These are phyloP conservation scores for Thecocarcelia acutangulata DNA, from an alignment of 2,888 invertebrate species.

Conservation along the genomic window DNA sequence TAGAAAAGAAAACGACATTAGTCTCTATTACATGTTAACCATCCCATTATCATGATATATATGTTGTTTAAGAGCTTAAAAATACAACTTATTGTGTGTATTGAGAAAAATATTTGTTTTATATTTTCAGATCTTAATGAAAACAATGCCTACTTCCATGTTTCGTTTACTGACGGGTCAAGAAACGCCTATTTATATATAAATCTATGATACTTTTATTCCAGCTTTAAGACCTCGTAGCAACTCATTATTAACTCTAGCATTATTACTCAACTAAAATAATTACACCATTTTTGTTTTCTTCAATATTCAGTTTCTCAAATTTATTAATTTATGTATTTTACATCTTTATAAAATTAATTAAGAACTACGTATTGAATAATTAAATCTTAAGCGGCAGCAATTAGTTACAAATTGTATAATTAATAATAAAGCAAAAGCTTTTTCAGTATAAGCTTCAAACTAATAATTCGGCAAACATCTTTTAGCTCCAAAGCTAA, in stretches of 20 bases:
- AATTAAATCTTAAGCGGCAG: constrained; percentile 63
- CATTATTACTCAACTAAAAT: constrained; percentile 40
- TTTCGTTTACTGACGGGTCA: constrained; percentile 99
- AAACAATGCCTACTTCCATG: constrained; percentile 99
- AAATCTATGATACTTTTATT: constrained; percentile 55
- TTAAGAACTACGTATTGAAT: constrained; percentile 14
- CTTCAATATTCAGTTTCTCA: constrained; percentile 17
- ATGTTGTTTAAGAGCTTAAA: too few relatives aligned
- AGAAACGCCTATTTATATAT: constrained; percentile 97
- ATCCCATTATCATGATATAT: too few relatives aligned
- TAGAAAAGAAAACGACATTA: too few relatives aligned
- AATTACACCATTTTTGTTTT: constrained; percentile 20
- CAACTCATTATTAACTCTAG: constrained; percentile 52
- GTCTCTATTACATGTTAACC: too few relatives aligned
- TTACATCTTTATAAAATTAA: constrained; percentile 33
- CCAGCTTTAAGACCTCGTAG: constrained; percentile 52
- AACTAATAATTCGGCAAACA: constrained; percentile 14
- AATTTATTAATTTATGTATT: constrained; percentile 55
- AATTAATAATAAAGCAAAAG: constrained; percentile 28
- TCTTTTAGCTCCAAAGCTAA: constrained; percentile 40
- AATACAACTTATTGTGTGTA: too few relatives aligned
- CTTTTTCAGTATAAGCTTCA: constrained; percentile 48
- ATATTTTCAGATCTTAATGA: constrained; percentile 96
- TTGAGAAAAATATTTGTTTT: not conserved
- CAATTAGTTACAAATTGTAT: constrained; percentile 50